These are phyloP conservation scores for Ceratosolen solmsi DNA, from an alignment of 1,140 invertebrate species.

Conservation along the genomic window DNA sequence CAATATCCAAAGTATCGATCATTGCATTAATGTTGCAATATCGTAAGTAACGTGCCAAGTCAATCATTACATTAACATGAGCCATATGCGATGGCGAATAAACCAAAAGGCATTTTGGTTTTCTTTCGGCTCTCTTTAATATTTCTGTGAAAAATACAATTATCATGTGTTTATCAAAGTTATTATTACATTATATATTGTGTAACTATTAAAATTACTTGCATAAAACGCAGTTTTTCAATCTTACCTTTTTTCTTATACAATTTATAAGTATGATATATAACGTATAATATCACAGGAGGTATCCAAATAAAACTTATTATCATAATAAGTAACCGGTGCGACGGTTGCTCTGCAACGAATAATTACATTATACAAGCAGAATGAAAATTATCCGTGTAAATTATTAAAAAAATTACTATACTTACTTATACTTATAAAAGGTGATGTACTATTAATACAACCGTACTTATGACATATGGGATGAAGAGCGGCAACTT, in stretches of 20 bases:
- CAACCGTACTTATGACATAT: slow-evolving; percentile 63
- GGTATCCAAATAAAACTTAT: slow-evolving; percentile 70
- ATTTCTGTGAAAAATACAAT: slow-evolving; percentile 54
- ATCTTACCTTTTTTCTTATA: slow-evolving; percentile 60
- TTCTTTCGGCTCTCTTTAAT: slow-evolving; percentile 54
- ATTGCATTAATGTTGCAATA: slow-evolving; percentile 67
- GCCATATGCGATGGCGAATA: slow-evolving; percentile 65
- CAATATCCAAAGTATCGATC: slow-evolving; percentile 66
- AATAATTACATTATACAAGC: slow-evolving; percentile 42
- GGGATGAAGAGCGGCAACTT: slow-evolving; percentile 66
- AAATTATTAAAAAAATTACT: slow-evolving; percentile 5
- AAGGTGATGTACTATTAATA: slow-evolving; percentile 65
- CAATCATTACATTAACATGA: slow-evolving; percentile 66
- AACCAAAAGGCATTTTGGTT: slow-evolving; percentile 66
- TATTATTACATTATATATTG: neutral
- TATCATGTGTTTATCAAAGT: neutral
- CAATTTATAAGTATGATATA: slow-evolving; percentile 66
- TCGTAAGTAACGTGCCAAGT: slow-evolving; percentile 65
- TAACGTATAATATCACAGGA: slow-evolving; percentile 64
- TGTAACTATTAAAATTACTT: neutral
- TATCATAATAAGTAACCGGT: slow-evolving; percentile 68
- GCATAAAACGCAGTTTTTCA: neutral
- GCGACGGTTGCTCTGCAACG: slow-evolving; percentile 60
- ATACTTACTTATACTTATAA: slow-evolving; percentile 64
- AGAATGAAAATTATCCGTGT: slow-evolving; percentile 3